phyloP scores from a whole-genome alignment of 2,888 invertebrate species.

The Pelosia muscerda region DNA sequence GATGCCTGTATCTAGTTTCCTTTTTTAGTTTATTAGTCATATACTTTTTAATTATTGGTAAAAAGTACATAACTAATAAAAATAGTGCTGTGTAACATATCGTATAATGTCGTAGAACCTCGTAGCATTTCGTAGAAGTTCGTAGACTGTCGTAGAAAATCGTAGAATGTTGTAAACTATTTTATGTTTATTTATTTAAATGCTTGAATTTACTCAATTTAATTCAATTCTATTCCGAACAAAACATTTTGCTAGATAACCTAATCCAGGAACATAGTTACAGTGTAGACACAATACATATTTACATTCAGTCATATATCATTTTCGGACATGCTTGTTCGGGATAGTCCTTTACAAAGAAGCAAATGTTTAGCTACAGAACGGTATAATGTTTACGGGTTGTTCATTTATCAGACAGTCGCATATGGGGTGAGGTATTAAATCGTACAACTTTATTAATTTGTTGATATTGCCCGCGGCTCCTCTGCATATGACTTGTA shows the following conservation, averaged over 20 bases:
- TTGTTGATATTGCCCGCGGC: neutral
- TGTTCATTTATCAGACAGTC: neutral
- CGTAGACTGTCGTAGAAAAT: too few relatives aligned
- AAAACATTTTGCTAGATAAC: neutral
- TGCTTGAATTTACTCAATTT: too few relatives aligned
- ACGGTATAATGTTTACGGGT: neutral
- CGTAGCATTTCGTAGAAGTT: too few relatives aligned
- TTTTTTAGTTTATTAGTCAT: too few relatives aligned
- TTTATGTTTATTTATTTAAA: too few relatives aligned
- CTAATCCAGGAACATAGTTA: conserved; percentile 13
- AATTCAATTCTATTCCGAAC: neutral
- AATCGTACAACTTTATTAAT: conserved; percentile 1
- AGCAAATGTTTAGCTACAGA: conserved; percentile 18
- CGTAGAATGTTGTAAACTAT: too few relatives aligned
- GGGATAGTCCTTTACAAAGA: conserved; percentile 10
- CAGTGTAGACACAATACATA: conserved; percentile 13
- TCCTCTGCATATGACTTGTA: neutral
- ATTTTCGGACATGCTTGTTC: conserved; percentile 19
- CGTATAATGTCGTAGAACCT: too few relatives aligned
- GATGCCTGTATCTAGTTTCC: too few relatives aligned
- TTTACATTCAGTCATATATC: conserved; percentile 15
- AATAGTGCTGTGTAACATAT: too few relatives aligned
- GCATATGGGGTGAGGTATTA: conserved; percentile 1
- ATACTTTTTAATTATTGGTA: too few relatives aligned
- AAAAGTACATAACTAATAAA: too few relatives aligned